Evolutionary conservation across 2,888 invertebrate genomes (phyloP), one percentile per base, ranked within the genome.

Genomic region (Octodonta nipae): DNA sequence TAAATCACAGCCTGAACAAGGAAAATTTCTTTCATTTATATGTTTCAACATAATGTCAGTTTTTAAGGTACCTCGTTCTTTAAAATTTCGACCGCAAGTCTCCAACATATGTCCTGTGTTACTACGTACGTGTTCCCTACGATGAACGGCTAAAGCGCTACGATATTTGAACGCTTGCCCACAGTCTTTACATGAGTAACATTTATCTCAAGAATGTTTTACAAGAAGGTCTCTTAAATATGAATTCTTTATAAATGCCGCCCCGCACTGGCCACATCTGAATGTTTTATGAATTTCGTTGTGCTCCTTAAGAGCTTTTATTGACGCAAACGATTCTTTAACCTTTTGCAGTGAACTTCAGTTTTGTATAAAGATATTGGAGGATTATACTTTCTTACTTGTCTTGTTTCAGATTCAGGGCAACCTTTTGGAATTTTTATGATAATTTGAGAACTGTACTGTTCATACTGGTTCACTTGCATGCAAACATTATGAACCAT

Each of bases 41-140:
- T 54, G 54, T n/a, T 50, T 38, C 15, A 54, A 34, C 15, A 45
- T 41, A 7, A 42, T 44, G 28, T 54, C 53, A 4, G 50, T 52
- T 32, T 49, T 51, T 20, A 54, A 32, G n/a, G 53, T 52, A 15
- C 46, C 44, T 24, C 40, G 42, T 25, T 48, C 51, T n/a, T 50
- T 54, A 33, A 54, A 53, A 13, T 44, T 45, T 26, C 46, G 38
- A 2, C 54, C 54, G 29, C 54, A 54, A 7, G 43, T 34, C 24
- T 53, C 53, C 17, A 52, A 54, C 27, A 51, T 44, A 15, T 45
- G 47, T 26, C 47, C 41, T 24, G 46, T 38, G 1, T 50, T 52
- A 40, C 52, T 44, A 8, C 49, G 43, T n/a, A 22, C n/a, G 32
- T 54, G 54, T 4, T 49, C 43, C 13, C 45, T 44, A 30, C 43